Evolutionary conservation across 37 sponge, comb jelly and placozoan species (phyloP), one percentile per base, ranked within the genome.

Genomic region (Theonella swinhoei): DNA sequence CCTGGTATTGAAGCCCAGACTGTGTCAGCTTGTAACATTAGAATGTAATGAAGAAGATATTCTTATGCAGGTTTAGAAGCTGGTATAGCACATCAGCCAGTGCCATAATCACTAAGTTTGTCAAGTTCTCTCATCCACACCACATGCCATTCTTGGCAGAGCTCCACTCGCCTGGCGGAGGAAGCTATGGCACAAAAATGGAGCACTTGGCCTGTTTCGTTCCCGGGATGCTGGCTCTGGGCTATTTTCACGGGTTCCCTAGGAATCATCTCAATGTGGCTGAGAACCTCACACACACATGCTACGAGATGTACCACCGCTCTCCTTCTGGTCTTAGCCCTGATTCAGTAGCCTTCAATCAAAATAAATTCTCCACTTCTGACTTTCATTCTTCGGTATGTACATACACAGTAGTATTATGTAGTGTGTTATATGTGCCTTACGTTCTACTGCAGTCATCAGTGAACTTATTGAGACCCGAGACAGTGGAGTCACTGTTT

Each of bases 401-500:
- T 47, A 47, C 14, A 47, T 47, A 47, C 36, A 37, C 72, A 71
- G 7, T 38, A 2, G 4, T n/a, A n/a, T n/a, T 24, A 71, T 35
- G 30, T 37, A 2, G 23, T 71, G 20, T 17, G 4, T 25, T 71
- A 71, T 38, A 71, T 23, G n/a, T 38, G 39, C 22, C 25, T 36
- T 33, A 22, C 47, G 23, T 75, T 17, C 7, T 47, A 17, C 7
- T 47, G 14, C 14, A 47, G 54, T 17, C 54, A 86, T 40, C 66
- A 22, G 71, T 39, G 23, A 87, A 94, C 74, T 72, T 80, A 23
- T 54, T 92, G 54, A 71, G 98, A 24, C 98, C 98, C 29, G 98
- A 98, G 72, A 96, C 98, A 30, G 94, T 98, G 65, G 98, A 98
- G 82, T 94, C 94, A 17, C 64, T 96, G 65, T 98, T 96, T 76